Evolutionary conservation across 1,140 invertebrate genomes (phyloP).

Genomic region (Ctenoplectra terminalis): DNA sequence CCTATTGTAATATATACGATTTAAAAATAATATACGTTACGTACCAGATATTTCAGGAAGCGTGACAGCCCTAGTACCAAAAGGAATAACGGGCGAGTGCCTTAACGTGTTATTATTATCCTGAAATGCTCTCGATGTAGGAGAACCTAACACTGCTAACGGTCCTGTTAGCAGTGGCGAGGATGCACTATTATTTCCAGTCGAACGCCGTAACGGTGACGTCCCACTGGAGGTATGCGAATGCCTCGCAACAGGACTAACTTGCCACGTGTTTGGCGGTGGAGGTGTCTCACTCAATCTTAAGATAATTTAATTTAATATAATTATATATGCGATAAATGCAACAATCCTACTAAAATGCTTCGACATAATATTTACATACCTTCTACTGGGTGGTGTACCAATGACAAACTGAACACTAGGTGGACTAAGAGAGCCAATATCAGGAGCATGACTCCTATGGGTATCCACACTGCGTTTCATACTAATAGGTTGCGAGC

Average conservation of each 20-base stretch:
- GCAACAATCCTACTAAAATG: background rate
- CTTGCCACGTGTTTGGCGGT: slow-evolving; percentile 90
- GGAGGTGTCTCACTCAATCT: slow-evolving; percentile 88
- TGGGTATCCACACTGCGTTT: slow-evolving; percentile 86
- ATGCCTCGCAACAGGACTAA: slow-evolving; percentile 86
- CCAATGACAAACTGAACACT: slow-evolving; percentile 95
- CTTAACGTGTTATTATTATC: slow-evolving; percentile 85
- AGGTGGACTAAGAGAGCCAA: slow-evolving; percentile 95
- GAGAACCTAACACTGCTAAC: slow-evolving; percentile 85
- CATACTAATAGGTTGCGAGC: slow-evolving; percentile 93
- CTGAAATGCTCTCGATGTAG: slow-evolving; percentile 85
- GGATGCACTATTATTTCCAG: slow-evolving; percentile 84
- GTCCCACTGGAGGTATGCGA: slow-evolving; percentile 84
- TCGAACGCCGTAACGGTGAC: slow-evolving; percentile 89
- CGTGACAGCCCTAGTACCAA: slow-evolving; percentile 89
- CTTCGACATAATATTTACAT: background rate
- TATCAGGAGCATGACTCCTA: slow-evolving; percentile 87
- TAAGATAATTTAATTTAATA: slow-evolving; percentile 11
- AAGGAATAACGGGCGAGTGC: slow-evolving; percentile 85
- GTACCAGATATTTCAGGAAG: slow-evolving; percentile 88
- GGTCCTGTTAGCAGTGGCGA: slow-evolving; percentile 88
- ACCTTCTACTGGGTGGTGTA: slow-evolving; percentile 90
- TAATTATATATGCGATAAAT: background rate
- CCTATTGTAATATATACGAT: background rate
- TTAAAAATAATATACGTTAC: background rate